Evolutionary conservation across 2,888 invertebrate genomes (phyloP).

Genomic region (Stenodema calcarata): DNA sequence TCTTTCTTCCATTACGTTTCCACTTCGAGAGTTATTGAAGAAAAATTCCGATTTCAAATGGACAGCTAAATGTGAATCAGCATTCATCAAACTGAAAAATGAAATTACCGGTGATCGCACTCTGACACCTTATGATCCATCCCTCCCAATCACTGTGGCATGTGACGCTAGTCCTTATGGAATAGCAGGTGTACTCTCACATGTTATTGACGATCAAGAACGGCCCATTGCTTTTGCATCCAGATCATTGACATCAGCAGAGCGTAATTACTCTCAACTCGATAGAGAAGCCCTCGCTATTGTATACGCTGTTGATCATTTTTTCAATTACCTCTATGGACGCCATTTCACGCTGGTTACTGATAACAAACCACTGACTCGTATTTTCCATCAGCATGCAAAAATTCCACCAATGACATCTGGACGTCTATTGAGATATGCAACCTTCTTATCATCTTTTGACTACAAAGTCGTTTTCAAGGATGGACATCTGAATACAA

Average conservation of each 20-base stretch:
- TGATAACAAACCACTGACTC: too few species aligned
- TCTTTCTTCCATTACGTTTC: constrained; percentile 49
- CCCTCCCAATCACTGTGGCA: constrained; percentile 51
- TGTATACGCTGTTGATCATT: constrained; percentile 33
- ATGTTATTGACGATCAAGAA: constrained; percentile 43
- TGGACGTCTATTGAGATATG: constrained; percentile 43
- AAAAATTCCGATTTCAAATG: constrained; percentile 52
- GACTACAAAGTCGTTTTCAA: constrained; percentile 43
- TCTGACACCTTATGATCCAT: constrained; percentile 54
- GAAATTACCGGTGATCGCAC: constrained; percentile 55
- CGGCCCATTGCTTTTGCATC: constrained; percentile 52
- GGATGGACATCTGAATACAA: neutral
- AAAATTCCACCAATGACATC: too few species aligned
- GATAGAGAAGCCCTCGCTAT: too few species aligned
- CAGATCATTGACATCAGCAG: constrained; percentile 57
- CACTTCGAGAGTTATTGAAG: constrained; percentile 51
- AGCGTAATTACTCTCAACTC: too few species aligned
- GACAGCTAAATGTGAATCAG: constrained; percentile 51
- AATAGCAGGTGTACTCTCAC: constrained; percentile 49
- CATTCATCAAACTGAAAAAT: constrained; percentile 55
- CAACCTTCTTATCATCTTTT: constrained; percentile 44
- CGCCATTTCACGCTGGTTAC: too few species aligned
- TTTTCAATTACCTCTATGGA: too few species aligned
- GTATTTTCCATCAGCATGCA: too few species aligned
- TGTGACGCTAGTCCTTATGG: too few species aligned